These are phyloP conservation scores for Physocephala rufipes DNA, from an alignment of 2,888 invertebrate species.

Conservation along the genomic window DNA sequence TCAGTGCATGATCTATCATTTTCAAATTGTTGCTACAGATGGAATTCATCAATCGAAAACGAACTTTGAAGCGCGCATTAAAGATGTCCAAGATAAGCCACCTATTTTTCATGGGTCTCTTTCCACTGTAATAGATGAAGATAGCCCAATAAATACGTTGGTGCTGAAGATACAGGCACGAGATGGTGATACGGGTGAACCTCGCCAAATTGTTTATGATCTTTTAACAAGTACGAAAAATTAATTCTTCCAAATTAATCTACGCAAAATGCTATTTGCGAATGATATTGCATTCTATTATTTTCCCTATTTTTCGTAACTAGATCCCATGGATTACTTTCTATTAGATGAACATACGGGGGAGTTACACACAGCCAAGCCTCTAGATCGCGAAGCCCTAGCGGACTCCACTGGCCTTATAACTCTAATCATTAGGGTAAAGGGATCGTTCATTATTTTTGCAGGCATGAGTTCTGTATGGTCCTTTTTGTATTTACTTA, in stretches of 20 bases:
- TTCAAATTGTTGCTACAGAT: conserved; percentile 81
- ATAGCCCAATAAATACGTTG: conserved; percentile 83
- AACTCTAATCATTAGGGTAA: conserved; percentile 77
- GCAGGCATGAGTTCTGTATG: neutral
- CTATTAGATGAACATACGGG: conserved; percentile 81
- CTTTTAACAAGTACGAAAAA: conserved; percentile 77
- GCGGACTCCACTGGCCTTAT: conserved; percentile 82
- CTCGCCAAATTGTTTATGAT: conserved; percentile 80
- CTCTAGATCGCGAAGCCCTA: conserved; percentile 84
- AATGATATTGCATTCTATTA: neutral
- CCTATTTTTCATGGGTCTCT: conserved; percentile 84
- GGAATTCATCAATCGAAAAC: conserved; percentile 79
- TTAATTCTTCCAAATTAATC: neutral
- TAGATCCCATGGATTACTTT: conserved; percentile 90
- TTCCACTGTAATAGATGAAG: conserved; percentile 81
- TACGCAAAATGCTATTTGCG: neutral
- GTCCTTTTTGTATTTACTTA: no score
- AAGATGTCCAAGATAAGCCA: conserved; percentile 87
- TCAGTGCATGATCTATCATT: conserved; percentile 79
- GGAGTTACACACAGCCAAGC: conserved; percentile 83
- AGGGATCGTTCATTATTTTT: conserved; percentile 39
- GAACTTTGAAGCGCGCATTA: conserved; percentile 79
- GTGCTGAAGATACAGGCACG: conserved; percentile 82
- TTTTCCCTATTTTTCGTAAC: conserved; percentile 40
- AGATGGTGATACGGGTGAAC: conserved; percentile 86